Conservation (phyloP, 2,113 vertebrate genomes). For the Zosterops japonicus region DNA sequence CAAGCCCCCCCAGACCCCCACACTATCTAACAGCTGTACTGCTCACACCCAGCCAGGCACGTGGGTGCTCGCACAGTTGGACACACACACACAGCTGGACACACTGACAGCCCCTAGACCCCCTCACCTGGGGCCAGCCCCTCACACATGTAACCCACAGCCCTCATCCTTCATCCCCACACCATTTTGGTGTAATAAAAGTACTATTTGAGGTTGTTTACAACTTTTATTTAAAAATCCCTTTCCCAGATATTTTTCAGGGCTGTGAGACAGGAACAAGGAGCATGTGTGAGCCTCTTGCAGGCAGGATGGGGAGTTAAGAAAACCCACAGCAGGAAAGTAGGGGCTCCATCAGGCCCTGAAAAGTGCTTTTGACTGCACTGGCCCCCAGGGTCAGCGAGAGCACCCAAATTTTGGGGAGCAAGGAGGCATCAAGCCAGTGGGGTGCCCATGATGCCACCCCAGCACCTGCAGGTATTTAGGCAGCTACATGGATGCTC, state of each 20-base stretch:
- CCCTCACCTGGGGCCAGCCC: neutral
- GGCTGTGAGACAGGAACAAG: neutral
- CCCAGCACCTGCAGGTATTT: neutral
- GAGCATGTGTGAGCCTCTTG: fast-evolving
- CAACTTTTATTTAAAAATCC: constrained; percentile 17
- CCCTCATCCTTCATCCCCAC: neutral
- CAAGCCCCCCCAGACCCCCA: neutral
- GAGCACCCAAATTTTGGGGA: neutral
- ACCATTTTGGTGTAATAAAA: neutral
- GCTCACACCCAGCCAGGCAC: neutral
- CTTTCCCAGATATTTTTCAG: neutral
- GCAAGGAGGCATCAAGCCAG: fast-evolving
- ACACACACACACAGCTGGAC: neutral
- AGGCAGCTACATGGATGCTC: neutral
- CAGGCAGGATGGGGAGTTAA: neutral
- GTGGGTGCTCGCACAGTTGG: fast-evolving
- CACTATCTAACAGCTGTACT: neutral
- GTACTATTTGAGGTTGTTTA: neutral
- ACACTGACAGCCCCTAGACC: neutral
- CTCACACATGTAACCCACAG: fast-evolving
- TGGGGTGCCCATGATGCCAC: neutral
- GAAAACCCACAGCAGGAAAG: neutral
- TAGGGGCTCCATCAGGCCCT: fast-evolving
- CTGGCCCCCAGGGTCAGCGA: fast-evolving
- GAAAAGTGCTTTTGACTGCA: neutral